Evolutionary conservation across 2,797 vertebrate genomes (phyloP), one percentile per base, ranked within the genome.

Genomic region (Sebastiscus tertius): DNA sequence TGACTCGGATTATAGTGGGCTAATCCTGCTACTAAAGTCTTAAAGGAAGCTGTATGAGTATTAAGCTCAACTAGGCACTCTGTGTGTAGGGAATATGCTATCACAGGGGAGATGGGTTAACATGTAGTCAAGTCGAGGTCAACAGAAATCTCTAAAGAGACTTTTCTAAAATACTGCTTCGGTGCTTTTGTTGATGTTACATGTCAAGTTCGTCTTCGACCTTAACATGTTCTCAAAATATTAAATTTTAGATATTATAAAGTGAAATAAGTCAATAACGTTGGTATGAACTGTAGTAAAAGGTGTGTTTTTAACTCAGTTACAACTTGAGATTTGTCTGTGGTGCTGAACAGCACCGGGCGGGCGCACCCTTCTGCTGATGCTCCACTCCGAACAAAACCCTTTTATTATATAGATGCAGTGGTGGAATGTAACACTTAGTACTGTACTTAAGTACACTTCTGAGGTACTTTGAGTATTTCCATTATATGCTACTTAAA

Each of bases 291-390:
- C 8, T 11, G 8, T 6, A 58, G 46, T 42, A 3, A 52, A 73
- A 39, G 0, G 11, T 33, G 16, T 14, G 18, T 34, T 10, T 60
- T 39, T 29, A 36, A 72, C 3, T 16, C 0, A 2, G 13, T 13
- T 13, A 2, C 55, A 81, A 78, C 24, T 74, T 66, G 16, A 34
- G 6, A 58, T 24, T 66, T 94, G 80, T 93, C 92, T 83, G 7
- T 77, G 89, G 92, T 93, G 31, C 89, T 95, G 92, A 88, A 90
- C 60, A 33, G 5, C 22, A 2, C 36, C 9, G 70, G 88, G 33
- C 11, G 67, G 88, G 33, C 86, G 60, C 86, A 36, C 86, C 82
- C 81, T 64, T 31, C 31, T 65, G 18, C 29, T 59, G 6, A 6
- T 18, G 18, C 31, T 55, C 2, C 7, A 60, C 34, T 66, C 46